Base-by-base conservation (phyloP, 2,797 vertebrate species). In the Hybognathus amarus region DNA sequence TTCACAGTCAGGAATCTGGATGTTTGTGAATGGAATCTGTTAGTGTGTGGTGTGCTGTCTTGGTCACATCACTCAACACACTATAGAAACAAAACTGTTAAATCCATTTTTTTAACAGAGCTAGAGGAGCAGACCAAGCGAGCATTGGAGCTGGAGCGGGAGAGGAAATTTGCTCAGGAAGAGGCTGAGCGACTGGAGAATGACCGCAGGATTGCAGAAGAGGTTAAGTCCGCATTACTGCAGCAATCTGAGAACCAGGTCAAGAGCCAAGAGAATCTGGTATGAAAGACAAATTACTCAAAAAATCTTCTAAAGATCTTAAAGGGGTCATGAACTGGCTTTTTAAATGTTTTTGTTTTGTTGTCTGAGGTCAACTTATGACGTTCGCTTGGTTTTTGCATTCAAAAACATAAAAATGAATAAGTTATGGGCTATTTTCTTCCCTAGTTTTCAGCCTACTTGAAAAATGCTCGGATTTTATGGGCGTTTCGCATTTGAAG, bases 91-190 rank as follows among this genome's bases (percentile, higher is more conserved):
- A 61, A 12, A 6, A 63, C 22, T n/a, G 3, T n/a, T 56, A n/a
- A n/a, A 56, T 56, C 59, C 2, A n/a, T 27, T 24, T 12, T 4
- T 24, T 59, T 59, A 6, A 22, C 91, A 99, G 98, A 98, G 92
- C 93, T 99, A 93, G 97, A 98, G 94, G 98, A 99, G 91, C 98
- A 99, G 94, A 99, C 97, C 4, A 95, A 95, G 81, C 95, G 95
- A 88, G 97, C 97, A 22, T 90, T 97, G 67, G 97, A 98, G 91
- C 91, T 99, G 87, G 98, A 99, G 82, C 96, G 96, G 83, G 97
- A 98, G 90, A 94, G 96, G 89, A 97, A 94, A 87, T 91, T 93
- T 82, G 97, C 97, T 70, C 96, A 96, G 85, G 96, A 96, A 54
- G 98, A 99, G 89, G 97, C 98, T 7, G 97, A 98, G 90, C 96